A percentile compares a stretch with the other conserved stretches of the same genome.
phyloP scores from a whole-genome alignment of 2,113 vertebrate species.

The Pelvicachromis taeniatus region DNA sequence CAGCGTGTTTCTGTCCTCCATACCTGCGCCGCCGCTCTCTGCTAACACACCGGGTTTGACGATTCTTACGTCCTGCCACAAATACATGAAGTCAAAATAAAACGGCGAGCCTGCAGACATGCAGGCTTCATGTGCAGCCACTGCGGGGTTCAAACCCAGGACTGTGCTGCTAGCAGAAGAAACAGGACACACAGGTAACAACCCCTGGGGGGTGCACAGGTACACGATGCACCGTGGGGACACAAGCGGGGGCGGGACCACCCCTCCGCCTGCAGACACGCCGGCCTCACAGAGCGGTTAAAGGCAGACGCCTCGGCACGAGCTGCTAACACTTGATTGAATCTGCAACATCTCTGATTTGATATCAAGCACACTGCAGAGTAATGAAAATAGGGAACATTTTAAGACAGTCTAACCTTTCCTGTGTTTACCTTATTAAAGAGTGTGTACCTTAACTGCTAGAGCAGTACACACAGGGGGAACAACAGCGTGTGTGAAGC shows the following conservation, averaged over 20 bases:
- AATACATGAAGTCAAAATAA: too few relatives aligned
- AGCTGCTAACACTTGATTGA: constrained; percentile 30
- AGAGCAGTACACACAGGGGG: constrained; percentile 47
- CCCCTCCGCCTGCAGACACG: background rate
- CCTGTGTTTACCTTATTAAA: constrained; percentile 72
- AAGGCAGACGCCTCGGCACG: background rate
- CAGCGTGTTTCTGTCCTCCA: too few relatives aligned
- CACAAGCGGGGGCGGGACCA: background rate
- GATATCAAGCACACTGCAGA: constrained; percentile 42
- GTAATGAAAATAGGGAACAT: constrained; percentile 53
- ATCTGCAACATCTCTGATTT: constrained; percentile 38
- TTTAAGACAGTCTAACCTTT: constrained; percentile 69
- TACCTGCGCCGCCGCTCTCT: too few relatives aligned
- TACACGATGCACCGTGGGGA: background rate
- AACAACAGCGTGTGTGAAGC: constrained; percentile 52
- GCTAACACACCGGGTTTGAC: too few relatives aligned
- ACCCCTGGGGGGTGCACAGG: background rate
- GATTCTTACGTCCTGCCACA: too few relatives aligned
- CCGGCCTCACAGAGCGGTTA: background rate
- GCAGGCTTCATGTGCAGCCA: too few relatives aligned
- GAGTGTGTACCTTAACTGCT: constrained; percentile 63
- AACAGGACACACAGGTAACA: background rate
- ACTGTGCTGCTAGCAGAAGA: too few relatives aligned
- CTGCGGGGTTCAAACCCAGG: too few relatives aligned
- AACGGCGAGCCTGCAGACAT: too few relatives aligned